These are phyloP conservation scores for Trypoxylon attenuatum DNA, from an alignment of 2,888 invertebrate genomes.

Conservation along the genomic window DNA sequence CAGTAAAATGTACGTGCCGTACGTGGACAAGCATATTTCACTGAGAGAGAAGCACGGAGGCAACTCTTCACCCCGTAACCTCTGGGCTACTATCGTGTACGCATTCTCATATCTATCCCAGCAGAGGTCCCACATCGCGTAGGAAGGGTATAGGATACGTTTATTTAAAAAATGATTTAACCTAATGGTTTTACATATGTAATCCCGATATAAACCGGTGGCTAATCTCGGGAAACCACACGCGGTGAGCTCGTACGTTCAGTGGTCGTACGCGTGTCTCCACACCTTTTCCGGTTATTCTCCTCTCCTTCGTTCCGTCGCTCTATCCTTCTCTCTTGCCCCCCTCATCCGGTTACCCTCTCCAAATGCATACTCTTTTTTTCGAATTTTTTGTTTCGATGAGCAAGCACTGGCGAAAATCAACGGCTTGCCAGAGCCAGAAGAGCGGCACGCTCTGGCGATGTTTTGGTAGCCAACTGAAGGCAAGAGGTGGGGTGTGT, in stretches of 20 bases:
- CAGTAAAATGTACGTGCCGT: no score
- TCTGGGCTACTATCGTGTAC: slow-evolving; percentile 24
- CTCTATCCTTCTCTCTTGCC: slow-evolving; percentile 22
- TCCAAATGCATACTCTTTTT: slow-evolving; percentile 27
- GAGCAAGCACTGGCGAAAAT: slow-evolving; percentile 63
- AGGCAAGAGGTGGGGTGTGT: no score
- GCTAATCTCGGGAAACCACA: slow-evolving; percentile 71
- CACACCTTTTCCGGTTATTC: slow-evolving; percentile 44
- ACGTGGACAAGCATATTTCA: no score
- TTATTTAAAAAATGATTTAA: slow-evolving; percentile 74
- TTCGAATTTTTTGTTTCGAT: slow-evolving; percentile 54
- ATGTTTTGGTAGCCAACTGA: no score
- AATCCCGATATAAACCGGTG: slow-evolving; percentile 71
- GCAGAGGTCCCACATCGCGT: slow-evolving; percentile 18
- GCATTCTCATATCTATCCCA: slow-evolving; percentile 46
- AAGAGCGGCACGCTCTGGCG: slow-evolving; percentile 9
- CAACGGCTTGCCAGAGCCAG: slow-evolving; percentile 48
- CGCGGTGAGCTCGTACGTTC: slow-evolving; percentile 59
- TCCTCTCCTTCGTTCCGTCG: slow-evolving; percentile 27
- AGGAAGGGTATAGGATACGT: slow-evolving; percentile 47
- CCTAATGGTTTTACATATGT: slow-evolving; percentile 74
- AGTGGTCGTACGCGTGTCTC: slow-evolving; percentile 37
- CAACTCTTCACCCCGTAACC: slow-evolving; percentile 19
- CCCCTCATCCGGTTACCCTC: neutral
- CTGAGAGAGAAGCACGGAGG: slow-evolving; percentile 14